phyloP scores from a whole-genome alignment of 2,797 vertebrate genomes.

The Geotrypetes seraphini region DNA sequence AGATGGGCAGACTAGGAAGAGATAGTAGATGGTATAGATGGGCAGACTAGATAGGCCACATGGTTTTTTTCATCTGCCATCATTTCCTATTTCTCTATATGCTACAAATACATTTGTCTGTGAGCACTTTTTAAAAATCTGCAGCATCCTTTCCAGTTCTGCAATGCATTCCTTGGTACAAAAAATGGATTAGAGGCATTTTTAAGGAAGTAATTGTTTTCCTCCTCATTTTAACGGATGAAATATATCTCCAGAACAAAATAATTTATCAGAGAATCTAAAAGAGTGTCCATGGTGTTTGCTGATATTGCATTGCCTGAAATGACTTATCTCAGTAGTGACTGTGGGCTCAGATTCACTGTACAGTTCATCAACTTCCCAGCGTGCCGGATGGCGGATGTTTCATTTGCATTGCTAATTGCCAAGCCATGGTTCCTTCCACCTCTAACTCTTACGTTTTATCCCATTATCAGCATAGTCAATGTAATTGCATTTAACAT shows the following conservation, averaged over 20 bases:
- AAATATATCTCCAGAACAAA: slow-evolving; percentile 24
- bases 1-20: no score
- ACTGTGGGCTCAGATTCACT: slow-evolving; percentile 86
- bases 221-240: slow-evolving; percentile 21
- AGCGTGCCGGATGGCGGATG: slow-evolving; percentile 88
- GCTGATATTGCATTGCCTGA: slow-evolving; percentile 66
- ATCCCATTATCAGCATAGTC: slow-evolving; percentile 69
- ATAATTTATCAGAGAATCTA: slow-evolving; percentile 32
- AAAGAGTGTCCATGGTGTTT: slow-evolving; percentile 42
- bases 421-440: slow-evolving; percentile 65
- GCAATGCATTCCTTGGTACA: not conserved
- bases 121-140: no score
- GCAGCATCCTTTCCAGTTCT: not conserved
- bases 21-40: no score
- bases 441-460: slow-evolving; percentile 69
- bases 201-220: slow-evolving; percentile 17
- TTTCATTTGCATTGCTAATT: slow-evolving; percentile 91
- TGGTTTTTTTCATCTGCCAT: no score
- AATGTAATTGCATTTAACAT: slow-evolving; percentile 66
- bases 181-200: not conserved
- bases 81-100: no score
- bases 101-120: no score
- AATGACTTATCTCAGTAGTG: slow-evolving; percentile 78
- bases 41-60: no score
- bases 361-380: slow-evolving; percentile 98